Percentiles rank a stretch among this genome's conserved stretches.
Evolutionary conservation across 2,797 vertebrate species (phyloP).

Genomic region (Momotus momota): DNA sequence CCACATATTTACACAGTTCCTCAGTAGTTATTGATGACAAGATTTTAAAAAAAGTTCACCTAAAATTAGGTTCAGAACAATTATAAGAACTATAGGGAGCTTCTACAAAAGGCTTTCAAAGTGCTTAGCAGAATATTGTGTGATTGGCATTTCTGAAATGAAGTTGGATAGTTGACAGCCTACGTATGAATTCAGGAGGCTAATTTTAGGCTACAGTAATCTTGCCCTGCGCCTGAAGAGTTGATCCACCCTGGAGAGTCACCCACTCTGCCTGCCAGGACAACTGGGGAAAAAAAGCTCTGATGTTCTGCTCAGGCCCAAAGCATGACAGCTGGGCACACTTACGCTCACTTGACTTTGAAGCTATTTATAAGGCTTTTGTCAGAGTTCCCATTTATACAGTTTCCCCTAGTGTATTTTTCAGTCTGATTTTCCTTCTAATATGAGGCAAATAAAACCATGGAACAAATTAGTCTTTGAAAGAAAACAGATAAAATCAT

Average conservation of each 20-base stretch:
- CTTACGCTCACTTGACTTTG: neutral
- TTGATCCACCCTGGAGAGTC: neutral
- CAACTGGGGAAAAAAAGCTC: neutral
- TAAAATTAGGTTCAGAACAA: neutral
- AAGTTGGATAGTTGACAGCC: neutral
- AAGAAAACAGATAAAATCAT: neutral
- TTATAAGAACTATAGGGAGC: neutral
- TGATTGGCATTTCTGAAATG: neutral
- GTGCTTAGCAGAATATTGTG: neutral
- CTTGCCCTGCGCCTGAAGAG: neutral
- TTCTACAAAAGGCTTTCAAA: neutral
- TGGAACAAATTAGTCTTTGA: neutral
- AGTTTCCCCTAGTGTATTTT: neutral
- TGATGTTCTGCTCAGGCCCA: neutral
- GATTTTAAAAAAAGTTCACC: neutral
- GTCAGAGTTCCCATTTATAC: neutral
- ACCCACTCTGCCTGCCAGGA: neutral
- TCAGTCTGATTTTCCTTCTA: neutral
- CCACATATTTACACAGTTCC: neutral
- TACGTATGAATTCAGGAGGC: neutral
- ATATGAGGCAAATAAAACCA: neutral
- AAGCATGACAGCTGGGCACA: constrained; percentile 8
- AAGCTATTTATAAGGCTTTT: neutral
- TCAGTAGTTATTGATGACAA: neutral
- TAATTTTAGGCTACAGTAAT: neutral